phyloP scores from a whole-genome alignment of 2,113 vertebrate species.

The Crotalus tigris region DNA sequence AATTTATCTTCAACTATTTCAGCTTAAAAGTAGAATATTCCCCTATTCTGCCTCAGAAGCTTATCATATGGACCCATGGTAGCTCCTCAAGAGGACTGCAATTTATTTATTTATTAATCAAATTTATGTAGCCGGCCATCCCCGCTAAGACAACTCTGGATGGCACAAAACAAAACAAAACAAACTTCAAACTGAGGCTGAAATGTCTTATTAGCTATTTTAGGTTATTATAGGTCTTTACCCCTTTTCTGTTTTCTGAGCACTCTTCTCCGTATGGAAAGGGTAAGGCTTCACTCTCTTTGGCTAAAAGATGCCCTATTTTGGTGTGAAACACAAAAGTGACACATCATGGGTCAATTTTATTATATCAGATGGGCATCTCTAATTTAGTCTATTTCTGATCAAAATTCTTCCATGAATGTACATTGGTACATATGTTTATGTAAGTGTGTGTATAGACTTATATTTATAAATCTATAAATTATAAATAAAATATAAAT shows the following conservation, averaged over 20 bases:
- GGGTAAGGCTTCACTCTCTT: too few species aligned
- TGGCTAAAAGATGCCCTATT: too few species aligned
- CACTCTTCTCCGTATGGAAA: neutral
- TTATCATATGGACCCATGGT: neutral
- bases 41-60: neutral
- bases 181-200: neutral
- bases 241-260: neutral
- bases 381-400: neutral
- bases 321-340: too few species aligned
- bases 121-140: neutral
- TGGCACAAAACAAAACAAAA: neutral
- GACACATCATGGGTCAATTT: too few species aligned
- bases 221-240: neutral
- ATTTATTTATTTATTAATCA: neutral
- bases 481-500: too few species aligned
- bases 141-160: neutral
- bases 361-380: neutral
- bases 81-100: neutral
- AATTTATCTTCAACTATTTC: neutral
- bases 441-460: neutral
- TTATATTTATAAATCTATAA: too few species aligned
- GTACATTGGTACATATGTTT: neutral
- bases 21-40: neutral
- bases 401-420: neutral
- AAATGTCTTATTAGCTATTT: neutral